A percentile compares a stretch with the other conserved stretches of the same genome.
phyloP scores from a whole-genome alignment of 2,113 vertebrate species.

The Trichechus manatus region DNA sequence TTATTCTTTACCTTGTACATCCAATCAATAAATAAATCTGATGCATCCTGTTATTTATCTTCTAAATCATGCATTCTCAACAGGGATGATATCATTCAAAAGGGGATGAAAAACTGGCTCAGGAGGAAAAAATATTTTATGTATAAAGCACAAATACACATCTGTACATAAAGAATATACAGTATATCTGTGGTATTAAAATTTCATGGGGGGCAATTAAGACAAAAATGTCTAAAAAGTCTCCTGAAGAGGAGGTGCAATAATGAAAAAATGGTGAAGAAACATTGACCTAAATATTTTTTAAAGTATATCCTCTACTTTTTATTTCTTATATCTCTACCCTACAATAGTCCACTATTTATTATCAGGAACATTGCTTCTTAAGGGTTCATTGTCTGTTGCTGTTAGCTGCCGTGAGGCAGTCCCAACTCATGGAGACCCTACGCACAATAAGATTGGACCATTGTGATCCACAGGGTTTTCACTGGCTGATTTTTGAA shows the following conservation, averaged over 20 bases:
- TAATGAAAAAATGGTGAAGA: background rate
- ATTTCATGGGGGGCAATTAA: background rate
- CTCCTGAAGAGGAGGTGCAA: background rate
- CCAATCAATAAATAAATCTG: background rate
- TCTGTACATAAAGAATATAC: background rate
- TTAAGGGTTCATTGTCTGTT: no score
- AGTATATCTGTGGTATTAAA: background rate
- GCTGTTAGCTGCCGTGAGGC: no score
- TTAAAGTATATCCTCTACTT: background rate
- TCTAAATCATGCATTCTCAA: conserved; percentile 29
- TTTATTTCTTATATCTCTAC: background rate
- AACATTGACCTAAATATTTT: background rate
- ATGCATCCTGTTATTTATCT: background rate
- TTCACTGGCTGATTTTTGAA: no score
- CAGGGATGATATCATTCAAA: background rate
- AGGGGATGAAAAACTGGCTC: background rate
- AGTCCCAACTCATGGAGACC: no score
- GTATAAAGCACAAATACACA: background rate
- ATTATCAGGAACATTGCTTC: background rate
- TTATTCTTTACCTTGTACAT: background rate
- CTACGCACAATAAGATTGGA: no score
- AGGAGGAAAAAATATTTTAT: background rate
- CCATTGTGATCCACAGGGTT: no score
- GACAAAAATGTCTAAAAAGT: conserved; percentile 4
- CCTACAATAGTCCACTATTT: background rate